phyloP scores from a whole-genome alignment of 2,888 invertebrate genomes.

The Oxytorus armatus region DNA sequence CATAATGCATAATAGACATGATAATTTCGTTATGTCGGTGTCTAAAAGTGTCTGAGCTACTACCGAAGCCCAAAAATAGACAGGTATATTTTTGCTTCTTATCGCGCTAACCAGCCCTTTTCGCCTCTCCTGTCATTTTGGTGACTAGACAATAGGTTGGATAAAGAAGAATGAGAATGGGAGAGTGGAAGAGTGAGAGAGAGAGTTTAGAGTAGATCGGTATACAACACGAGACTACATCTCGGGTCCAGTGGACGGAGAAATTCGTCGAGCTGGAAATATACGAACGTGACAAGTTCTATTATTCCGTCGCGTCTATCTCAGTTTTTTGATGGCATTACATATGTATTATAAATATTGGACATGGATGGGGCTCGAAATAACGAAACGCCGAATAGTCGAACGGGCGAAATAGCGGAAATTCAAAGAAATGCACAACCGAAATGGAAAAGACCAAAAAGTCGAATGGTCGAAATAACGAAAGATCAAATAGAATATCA shows the following conservation, averaged over 20 bases:
- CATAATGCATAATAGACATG: conserved; percentile 64
- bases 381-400: too few species aligned
- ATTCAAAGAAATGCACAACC: too few species aligned
- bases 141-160: not conserved
- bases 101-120: conserved; percentile 9
- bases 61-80: conserved; percentile 16
- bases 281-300: conserved; percentile 21
- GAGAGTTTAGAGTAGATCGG: not conserved
- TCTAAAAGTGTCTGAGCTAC: conserved; percentile 42
- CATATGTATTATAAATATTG: not conserved
- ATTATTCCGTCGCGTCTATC: not conserved
- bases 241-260: not conserved
- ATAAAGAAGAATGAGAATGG: not conserved
- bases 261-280: conserved; percentile 38
- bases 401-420: too few species aligned
- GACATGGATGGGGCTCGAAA: not conserved
- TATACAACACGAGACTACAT: not conserved
- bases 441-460: too few species aligned
- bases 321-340: not conserved
- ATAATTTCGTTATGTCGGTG: conserved; percentile 56
- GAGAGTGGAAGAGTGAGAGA: conserved; percentile 3
- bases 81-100: conserved; percentile 27
- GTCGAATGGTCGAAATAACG: too few species aligned
- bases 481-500: too few species aligned
- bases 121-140: conserved; percentile 25